A percentile compares a stretch with the other conserved stretches of the same genome.
Evolutionary conservation across 2,113 vertebrate genomes (phyloP).

Genomic region (Leptodactylus fuscus): DNA sequence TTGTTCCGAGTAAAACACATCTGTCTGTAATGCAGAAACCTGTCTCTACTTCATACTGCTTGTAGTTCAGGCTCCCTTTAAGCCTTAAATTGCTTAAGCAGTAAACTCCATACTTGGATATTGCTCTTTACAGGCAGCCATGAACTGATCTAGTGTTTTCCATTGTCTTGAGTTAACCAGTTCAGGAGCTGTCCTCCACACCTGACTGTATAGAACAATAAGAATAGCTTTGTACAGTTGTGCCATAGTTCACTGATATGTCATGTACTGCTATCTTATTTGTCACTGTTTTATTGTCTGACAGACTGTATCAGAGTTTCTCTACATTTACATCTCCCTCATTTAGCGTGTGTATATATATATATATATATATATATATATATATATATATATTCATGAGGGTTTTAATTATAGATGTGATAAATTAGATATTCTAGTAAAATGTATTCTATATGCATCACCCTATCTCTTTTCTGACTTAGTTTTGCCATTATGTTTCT

Average conservation of each 20-base stretch:
- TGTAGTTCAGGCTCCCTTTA: not conserved
- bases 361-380: no score
- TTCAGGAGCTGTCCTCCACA: no score
- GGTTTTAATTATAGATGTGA: not conserved
- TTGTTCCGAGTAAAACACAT: no score
- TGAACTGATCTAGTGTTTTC: no score
- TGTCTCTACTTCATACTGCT: no score
- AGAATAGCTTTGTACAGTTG: not conserved
- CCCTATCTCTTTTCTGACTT: not conserved
- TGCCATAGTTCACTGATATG: no score
- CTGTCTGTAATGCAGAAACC: no score
- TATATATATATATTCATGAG: no score
- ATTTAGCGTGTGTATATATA: not conserved
- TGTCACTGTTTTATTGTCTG: not conserved
- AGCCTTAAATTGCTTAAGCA: not conserved
- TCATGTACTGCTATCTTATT: slow-evolving; percentile 1
- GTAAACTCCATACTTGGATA: not conserved
- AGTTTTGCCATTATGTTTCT: not conserved
- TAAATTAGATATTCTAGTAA: not conserved
- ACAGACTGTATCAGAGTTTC: not conserved
- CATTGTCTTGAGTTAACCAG: no score
- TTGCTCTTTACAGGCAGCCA: not conserved
- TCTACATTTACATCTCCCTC: not conserved
- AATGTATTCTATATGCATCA: not conserved
- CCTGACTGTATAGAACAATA: not conserved